Percentiles rank a stretch among this genome's conserved stretches.
These are phyloP conservation scores for Erpobdella octoculata DNA, from an alignment of 2,888 invertebrate genomes.

Conservation along the genomic window DNA sequence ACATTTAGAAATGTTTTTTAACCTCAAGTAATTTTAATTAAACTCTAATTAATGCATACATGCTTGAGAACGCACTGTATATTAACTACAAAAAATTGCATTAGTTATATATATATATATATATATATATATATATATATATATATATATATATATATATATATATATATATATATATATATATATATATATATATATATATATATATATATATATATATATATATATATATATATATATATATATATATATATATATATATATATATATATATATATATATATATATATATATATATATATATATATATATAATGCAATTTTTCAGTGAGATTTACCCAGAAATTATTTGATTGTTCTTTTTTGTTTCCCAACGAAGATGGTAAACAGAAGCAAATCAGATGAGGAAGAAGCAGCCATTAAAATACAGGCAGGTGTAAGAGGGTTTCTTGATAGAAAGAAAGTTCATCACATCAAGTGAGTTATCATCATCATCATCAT, in stretches of 20 bases:
- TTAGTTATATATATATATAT: no score
- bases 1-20: no score
- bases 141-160: no score
- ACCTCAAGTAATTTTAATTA: no score
- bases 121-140: no score
- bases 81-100: no score
- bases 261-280: neutral
- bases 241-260: neutral
- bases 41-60: no score
- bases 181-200: slow-evolving; percentile 24
- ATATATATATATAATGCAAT: neutral
- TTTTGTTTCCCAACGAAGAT: no score
- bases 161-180: no score
- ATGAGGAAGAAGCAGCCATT: slow-evolving; percentile 29
- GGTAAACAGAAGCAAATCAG: no score
- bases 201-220: slow-evolving; percentile 21
- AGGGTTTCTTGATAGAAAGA: slow-evolving; percentile 29
- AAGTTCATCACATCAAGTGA: slow-evolving; percentile 24
- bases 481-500: neutral
- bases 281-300: neutral
- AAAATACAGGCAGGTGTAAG: slow-evolving; percentile 33
- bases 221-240: neutral
- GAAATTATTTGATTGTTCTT: no score
- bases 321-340: neutral
- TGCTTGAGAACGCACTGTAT: no score